Conservation (phyloP, 2,113 vertebrate genomes). For the Nycticebus coucang region DNA sequence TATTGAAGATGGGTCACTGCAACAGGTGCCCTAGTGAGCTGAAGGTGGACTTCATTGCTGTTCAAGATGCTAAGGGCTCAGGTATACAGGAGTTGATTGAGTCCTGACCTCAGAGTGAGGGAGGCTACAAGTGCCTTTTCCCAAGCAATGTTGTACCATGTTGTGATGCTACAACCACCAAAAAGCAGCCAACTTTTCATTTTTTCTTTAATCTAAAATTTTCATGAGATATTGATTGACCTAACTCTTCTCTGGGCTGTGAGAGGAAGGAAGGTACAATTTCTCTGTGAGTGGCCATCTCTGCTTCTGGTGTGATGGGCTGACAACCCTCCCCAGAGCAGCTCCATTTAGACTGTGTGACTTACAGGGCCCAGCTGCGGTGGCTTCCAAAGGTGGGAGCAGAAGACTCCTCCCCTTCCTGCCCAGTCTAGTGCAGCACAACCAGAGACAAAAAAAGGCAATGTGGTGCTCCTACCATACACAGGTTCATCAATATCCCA, state of each 20-base stretch:
- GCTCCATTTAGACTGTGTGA: no score
- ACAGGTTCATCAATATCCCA: background rate
- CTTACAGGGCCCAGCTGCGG: background rate
- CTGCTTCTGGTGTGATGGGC: background rate
- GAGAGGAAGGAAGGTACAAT: background rate
- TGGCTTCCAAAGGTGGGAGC: background rate
- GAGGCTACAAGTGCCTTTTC: background rate
- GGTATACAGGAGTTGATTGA: no score
- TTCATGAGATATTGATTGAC: background rate
- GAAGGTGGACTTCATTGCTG: background rate
- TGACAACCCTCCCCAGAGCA: background rate
- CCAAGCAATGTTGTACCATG: background rate
- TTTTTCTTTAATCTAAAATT: constrained; percentile 1
- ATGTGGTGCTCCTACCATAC: background rate
- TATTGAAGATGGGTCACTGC: background rate
- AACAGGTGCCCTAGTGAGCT: background rate
- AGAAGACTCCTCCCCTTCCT: fast-evolving
- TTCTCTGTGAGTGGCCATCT: background rate
- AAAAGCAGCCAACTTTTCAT: background rate
- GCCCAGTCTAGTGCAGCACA: fast-evolving
- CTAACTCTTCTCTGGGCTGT: background rate
- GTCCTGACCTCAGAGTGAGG: background rate
- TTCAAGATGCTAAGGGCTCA: background rate
- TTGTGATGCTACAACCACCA: background rate
- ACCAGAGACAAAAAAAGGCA: background rate